phyloP scores from a whole-genome alignment of 2,113 vertebrate genomes.

The Myxocyprinus asiaticus region DNA sequence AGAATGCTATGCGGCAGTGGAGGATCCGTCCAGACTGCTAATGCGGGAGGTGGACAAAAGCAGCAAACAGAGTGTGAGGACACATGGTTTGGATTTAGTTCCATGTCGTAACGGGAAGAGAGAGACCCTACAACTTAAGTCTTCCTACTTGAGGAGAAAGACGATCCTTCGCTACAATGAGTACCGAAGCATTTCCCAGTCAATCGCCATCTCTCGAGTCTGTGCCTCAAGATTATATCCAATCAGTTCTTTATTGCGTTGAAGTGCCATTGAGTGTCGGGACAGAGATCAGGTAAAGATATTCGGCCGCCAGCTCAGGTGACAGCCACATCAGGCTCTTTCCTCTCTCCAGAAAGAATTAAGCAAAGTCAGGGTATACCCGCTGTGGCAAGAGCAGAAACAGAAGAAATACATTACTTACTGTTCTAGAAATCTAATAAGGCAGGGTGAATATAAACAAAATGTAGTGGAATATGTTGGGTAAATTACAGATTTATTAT shows the following conservation, averaged over 20 bases:
- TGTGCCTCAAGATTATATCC: conserved; percentile 56
- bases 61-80: conserved; percentile 64
- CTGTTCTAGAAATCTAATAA: neutral
- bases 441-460: neutral
- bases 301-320: conserved; percentile 52
- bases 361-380: neutral
- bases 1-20: conserved; percentile 63
- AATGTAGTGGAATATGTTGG: neutral
- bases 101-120: conserved; percentile 68
- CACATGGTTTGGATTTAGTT: conserved; percentile 78
- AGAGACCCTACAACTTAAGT: no score
- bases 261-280: conserved; percentile 60
- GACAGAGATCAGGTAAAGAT: conserved; percentile 48
- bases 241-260: conserved; percentile 64
- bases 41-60: conserved; percentile 56
- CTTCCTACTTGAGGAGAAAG: conserved; percentile 76
- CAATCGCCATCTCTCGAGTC: conserved; percentile 38
- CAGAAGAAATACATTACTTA: conserved; percentile 16
- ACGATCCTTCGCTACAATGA: conserved; percentile 62
- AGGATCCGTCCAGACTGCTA: conserved; percentile 68
- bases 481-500: neutral
- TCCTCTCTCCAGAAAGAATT: neutral
- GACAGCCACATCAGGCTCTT: conserved; percentile 15
- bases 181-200: conserved; percentile 60
- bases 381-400: conserved; percentile 5